Conservation (phyloP, 1,140 invertebrate genomes). For the Parasteatoda tepidariorum region DNA sequence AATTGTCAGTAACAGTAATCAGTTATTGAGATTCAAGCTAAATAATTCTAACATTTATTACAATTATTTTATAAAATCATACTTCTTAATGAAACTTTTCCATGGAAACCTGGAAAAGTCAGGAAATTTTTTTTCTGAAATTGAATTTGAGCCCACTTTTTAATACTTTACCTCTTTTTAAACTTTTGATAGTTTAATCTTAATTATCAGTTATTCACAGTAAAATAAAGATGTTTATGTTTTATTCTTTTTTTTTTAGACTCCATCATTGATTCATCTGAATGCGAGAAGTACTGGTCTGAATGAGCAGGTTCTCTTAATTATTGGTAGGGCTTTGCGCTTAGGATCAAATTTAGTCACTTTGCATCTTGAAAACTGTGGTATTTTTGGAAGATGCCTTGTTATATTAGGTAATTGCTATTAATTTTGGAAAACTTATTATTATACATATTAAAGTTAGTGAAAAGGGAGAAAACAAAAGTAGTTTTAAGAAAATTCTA, state of each 20-base stretch:
- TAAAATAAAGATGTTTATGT: too few relatives aligned
- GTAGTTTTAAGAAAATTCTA: not conserved
- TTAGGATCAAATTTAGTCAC: conserved; percentile 77
- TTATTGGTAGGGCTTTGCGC: conserved; percentile 77
- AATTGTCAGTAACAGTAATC: too few relatives aligned
- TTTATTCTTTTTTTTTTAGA: conserved; percentile 70
- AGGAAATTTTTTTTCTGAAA: too few relatives aligned
- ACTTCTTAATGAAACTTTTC: too few relatives aligned
- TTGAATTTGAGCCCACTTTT: too few relatives aligned
- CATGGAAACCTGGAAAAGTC: too few relatives aligned
- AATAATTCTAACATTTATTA: too few relatives aligned
- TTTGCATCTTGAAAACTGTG: conserved; percentile 81
- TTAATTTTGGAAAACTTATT: conserved; percentile 19
- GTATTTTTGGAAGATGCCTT: conserved; percentile 75
- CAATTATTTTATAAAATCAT: too few relatives aligned
- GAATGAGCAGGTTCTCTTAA: conserved; percentile 77
- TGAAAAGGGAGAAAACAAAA: not conserved
- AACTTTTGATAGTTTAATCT: too few relatives aligned
- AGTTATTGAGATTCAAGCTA: too few relatives aligned
- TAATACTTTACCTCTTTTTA: too few relatives aligned
- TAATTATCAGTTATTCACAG: too few relatives aligned
- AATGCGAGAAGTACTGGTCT: conserved; percentile 77
- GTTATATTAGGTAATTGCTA: conserved; percentile 75
- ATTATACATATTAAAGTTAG: not conserved
- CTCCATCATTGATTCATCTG: conserved; percentile 77